Percentiles rank a stretch among this genome's conserved stretches.
phyloP scores from a whole-genome alignment of 2,888 invertebrate genomes.

The Coleophora deauratella region DNA sequence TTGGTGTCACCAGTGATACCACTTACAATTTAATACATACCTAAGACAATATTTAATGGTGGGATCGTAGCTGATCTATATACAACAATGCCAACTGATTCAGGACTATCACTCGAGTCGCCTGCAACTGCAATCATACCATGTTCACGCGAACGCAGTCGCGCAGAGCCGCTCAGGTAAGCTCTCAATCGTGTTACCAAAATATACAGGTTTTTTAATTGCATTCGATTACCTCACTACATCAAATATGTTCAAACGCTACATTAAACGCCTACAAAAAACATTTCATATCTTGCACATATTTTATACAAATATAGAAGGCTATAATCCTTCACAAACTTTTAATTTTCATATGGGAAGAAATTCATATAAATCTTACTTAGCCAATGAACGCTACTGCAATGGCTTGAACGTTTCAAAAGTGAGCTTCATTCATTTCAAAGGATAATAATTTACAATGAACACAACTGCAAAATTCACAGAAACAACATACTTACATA shows the following conservation, averaged over 20 bases:
- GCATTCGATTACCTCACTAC: slow-evolving; percentile 64
- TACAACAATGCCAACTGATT: too few relatives aligned
- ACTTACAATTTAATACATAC: slow-evolving; percentile 60
- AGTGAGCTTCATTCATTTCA: slow-evolving; percentile 46
- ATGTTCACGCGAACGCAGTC: too few relatives aligned
- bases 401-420: slow-evolving; percentile 35
- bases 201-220: slow-evolving; percentile 26
- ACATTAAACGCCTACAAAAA: slow-evolving; percentile 41
- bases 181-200: too few relatives aligned
- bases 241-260: slow-evolving; percentile 60
- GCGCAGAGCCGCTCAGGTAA: too few relatives aligned
- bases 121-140: slow-evolving; percentile 48
- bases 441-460: slow-evolving; percentile 57
- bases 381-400: slow-evolving; percentile 32
- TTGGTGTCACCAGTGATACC: slow-evolving; percentile 58
- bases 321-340: not conserved
- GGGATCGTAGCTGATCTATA: slow-evolving; percentile 72
- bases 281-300: slow-evolving; percentile 28
- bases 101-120: slow-evolving; percentile 70
- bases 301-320: slow-evolving; percentile 25
- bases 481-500: slow-evolving; percentile 54
- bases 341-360: not conserved
- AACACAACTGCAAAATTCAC: slow-evolving; percentile 58
- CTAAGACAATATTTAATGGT: slow-evolving; percentile 72
- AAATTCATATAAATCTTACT: slow-evolving; percentile 7